phyloP scores from a whole-genome alignment of 2,113 vertebrate genomes.

The Bagarius yarrelli region DNA sequence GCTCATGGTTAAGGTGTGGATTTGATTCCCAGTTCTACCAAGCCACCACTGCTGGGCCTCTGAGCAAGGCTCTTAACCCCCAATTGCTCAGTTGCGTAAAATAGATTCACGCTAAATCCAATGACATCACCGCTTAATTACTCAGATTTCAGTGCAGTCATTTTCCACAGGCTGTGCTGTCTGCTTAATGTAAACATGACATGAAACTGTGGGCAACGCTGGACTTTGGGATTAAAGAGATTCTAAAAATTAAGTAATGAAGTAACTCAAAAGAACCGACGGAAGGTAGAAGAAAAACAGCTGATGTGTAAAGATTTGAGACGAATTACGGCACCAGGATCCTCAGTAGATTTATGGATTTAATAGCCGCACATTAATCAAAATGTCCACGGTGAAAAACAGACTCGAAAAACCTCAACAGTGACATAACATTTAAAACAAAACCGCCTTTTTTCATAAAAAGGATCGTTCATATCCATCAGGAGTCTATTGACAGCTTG shows the following conservation, averaged over 20 bases:
- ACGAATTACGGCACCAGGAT: background rate
- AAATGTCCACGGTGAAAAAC: background rate
- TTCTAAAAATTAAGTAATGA: background rate
- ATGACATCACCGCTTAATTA: background rate
- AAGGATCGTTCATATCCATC: conserved; percentile 29
- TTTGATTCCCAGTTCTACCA: too few species aligned
- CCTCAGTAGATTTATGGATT: conserved; percentile 21
- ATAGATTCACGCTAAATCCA: too few species aligned
- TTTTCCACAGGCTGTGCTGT: conserved; percentile 2
- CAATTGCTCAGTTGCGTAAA: too few species aligned
- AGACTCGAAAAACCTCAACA: conserved; percentile 1
- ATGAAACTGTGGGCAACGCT: background rate
- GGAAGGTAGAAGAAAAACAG: background rate
- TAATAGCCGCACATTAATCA: conserved; percentile 32
- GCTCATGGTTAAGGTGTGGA: too few species aligned
- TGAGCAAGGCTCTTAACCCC: too few species aligned
- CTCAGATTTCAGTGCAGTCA: background rate
- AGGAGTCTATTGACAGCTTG: conserved; percentile 8
- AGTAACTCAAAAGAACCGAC: background rate
- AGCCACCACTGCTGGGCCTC: too few species aligned
- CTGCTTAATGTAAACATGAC: conserved; percentile 13
- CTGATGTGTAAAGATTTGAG: conserved; percentile 1
- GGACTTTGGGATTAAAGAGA: background rate
- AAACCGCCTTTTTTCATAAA: conserved; percentile 22
- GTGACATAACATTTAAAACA: conserved; percentile 16